Evolutionary conservation across 2,113 vertebrate species (phyloP), one percentile per base, ranked within the genome.

Genomic region (Rhombomys opimus): DNA sequence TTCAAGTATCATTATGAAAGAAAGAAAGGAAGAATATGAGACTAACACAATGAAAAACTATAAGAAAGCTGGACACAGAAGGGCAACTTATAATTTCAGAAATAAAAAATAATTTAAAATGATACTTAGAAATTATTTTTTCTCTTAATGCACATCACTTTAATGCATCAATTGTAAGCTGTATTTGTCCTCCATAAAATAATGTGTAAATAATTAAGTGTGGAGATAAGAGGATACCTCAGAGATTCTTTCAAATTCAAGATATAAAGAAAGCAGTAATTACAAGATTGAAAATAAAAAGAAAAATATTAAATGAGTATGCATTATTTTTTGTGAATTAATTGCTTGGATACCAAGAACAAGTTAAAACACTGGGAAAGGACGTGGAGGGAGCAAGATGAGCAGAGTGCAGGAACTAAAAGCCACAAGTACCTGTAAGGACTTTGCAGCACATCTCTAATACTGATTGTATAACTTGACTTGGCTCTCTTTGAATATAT

Each of bases 401-500:
- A 82, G 94, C 82, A 98, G 93, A 98, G 96, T 95, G 93, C 0
- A 27, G 0, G 20, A 97, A 96, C 87, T 77, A 38, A 50, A 41
- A 87, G 3, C 6, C 72, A 35, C 30, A 95, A 96, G 89, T 32
- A 95, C 93, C 86, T 90, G 65, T 96, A 93, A 90, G 54, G 73
- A 18, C 61, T 97, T 87, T 95, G 41, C 41, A 41, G 84, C 96
- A 68, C 89, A 17, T 94, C 59, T 97, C 97, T 97, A 96, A 67
- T 88, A 61, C 12, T 75, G 77, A 63, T n/a, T 67, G 97, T 86
- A 61, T 59, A 73, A 87, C 93, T 97, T 94, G 76, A 3, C 41
- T 97, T 97, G 93, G 87, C 97, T 93, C 52, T 41, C 84, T 68
- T 95, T 97, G 90, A 97, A 98, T 97, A 63, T 17, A 94, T 38